Evolutionary conservation across 2,113 vertebrate genomes (phyloP).

Genomic region (Xiphias gladius): DNA sequence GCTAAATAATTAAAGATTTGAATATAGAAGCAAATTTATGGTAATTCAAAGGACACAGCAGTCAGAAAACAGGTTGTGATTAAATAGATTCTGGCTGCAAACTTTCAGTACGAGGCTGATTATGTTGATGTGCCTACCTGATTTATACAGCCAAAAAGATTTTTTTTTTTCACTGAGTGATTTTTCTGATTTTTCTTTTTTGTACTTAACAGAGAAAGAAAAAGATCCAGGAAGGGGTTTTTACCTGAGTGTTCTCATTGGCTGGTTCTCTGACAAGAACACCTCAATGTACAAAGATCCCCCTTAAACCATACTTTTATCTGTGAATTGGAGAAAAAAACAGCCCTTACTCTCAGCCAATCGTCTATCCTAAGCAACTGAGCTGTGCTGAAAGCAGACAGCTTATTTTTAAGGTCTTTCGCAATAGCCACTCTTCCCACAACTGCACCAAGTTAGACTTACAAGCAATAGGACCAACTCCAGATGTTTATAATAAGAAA

Average conservation of each 20-base stretch:
- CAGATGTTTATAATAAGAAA: constrained; percentile 53
- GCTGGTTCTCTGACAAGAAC: constrained; percentile 18
- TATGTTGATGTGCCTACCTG: neutral
- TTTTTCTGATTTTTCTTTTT: neutral
- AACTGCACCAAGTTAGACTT: constrained; percentile 33
- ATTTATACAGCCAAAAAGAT: neutral
- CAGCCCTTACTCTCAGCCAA: neutral
- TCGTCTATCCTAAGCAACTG: constrained; percentile 17
- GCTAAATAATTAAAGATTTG: neutral
- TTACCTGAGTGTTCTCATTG: constrained; percentile 6
- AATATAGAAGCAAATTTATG: neutral
- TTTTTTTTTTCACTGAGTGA: neutral
- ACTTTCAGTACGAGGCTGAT: neutral
- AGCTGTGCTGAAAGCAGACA: constrained; percentile 27
- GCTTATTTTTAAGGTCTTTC: constrained; percentile 53
- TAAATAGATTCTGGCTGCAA: neutral
- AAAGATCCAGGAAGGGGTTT: neutral
- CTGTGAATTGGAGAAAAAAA: constrained; percentile 10
- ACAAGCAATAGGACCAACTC: constrained; percentile 14
- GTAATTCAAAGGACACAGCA: neutral
- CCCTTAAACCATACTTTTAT: neutral
- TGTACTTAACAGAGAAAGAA: neutral
- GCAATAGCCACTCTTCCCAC: constrained; percentile 43
- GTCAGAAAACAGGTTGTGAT: neutral
- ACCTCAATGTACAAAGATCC: constrained; percentile 13